Percentiles rank a stretch among this genome's conserved stretches.
Conservation (phyloP, 2,113 vertebrate species). For the Centropus unirufus region DNA sequence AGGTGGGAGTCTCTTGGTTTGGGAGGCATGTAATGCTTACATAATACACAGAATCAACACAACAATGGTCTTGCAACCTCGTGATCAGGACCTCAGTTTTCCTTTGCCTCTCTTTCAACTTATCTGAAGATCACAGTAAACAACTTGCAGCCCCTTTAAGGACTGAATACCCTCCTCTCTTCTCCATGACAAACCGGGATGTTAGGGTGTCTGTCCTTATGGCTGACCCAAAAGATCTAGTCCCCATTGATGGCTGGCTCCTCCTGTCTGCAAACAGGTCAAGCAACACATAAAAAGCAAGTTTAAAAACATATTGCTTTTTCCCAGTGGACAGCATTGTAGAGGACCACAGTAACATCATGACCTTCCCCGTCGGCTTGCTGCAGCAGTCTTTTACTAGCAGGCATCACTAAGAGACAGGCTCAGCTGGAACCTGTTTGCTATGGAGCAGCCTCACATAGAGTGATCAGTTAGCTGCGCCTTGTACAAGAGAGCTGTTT, state of each 20-base stretch:
- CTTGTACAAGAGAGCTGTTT: background rate
- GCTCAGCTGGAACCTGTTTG: background rate
- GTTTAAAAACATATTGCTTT: background rate
- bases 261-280: background rate
- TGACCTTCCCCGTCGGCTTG: background rate
- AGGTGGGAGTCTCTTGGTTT: background rate
- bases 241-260: rapidly evolving
- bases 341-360: background rate
- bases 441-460: background rate
- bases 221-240: background rate
- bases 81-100: background rate
- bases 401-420: background rate
- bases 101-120: background rate
- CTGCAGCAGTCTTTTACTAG: background rate
- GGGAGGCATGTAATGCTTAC: background rate
- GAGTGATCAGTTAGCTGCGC: background rate
- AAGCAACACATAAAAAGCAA: background rate
- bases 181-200: background rate
- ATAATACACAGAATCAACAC: background rate
- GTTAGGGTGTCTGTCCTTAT: background rate
- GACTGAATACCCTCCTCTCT: background rate
- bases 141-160: background rate
- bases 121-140: background rate
- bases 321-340: background rate
- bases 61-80: background rate